Evolutionary conservation across 2,888 invertebrate genomes (phyloP), one percentile per base, ranked within the genome.

Genomic region (Cordilura impudica): DNA sequence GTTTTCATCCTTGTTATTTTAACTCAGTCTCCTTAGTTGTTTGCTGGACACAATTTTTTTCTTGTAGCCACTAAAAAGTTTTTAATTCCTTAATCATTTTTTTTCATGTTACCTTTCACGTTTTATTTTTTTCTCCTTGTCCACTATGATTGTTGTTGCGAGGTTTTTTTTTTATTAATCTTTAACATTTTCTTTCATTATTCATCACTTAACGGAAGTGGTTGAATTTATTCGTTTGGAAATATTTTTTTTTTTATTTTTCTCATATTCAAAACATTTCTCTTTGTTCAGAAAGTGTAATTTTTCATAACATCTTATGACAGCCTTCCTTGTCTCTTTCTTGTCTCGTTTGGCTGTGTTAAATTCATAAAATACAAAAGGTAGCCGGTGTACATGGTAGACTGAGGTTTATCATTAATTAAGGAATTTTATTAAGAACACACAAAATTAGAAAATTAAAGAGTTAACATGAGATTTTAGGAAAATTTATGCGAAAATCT

Each of bases 201-300:
- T 66, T 79, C 61, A 49, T 71, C 79, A 71, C 71, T 79, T 73
- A 78, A 70, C 61, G 78, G 76, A 81, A 81, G 76, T 78, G 78
- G 75, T 76, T 65, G 78, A 81, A 76, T 72, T 81, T 75, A 81
- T 76, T 81, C 81, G 60, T 56, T 78, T 81, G 81, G 78, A 79
- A 81, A 78, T 72, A 26, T 66, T 51, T 70, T 14, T 47, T 23
- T 23, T 47, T 72, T 26, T 60, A 49, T 53, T 49, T 19, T 54
- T 29, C 21, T 56, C 69, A 49, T 35, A 47, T 56, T 63, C 4
- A 39, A 35, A 54, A 31, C 18, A 53, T 69, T 75, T 61, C 61
- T 54, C 2, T 61, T 75, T 61, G 21, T 45, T 65, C 26, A 35
- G 56, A 74, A 78, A 69, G 73, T 70, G 71, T 79, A 75, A 79